Evolutionary conservation across 2,888 invertebrate genomes (phyloP), one percentile per base, ranked within the genome.

Genomic region (Crocallis elinguaria): DNA sequence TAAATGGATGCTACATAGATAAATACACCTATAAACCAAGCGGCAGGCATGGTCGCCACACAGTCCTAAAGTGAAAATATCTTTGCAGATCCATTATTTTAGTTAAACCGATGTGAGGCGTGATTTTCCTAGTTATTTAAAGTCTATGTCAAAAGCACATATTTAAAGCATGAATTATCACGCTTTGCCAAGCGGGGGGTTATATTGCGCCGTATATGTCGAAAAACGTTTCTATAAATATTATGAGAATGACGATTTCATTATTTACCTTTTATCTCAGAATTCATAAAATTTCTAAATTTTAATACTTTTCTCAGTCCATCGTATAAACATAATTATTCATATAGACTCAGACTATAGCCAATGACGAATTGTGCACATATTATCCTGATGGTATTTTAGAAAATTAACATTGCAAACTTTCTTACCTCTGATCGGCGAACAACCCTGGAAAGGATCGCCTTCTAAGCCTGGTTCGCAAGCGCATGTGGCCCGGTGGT

Each of bases 401-500:
- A n/a, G n/a, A n/a, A n/a, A n/a, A n/a, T n/a, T n/a, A n/a, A n/a
- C n/a, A n/a, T 53, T 21, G 36, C 36, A 8, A 49, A 53, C 48
- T 46, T 50, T 53, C 71, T 83, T 88, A 91, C 91, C 86, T 84
- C 79, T 86, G 27, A 81, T 74, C 29, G 72, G 71, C 49, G 86
- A 83, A 77, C 92, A 93, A 75, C 92, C 91, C 67, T 90, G 91
- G 83, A 94, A 94, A 23, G 94, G 94, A 82, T 94, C 94, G 50
- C 95, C 95, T 60, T 93, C 92, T 59, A 92, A 85, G 43, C 93
- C 93, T 2, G 86, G 77, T 51, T 93, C 92, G 67, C 95, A 95
- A 11, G 93, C 88, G 68, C 95, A 95, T 11, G 93, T 92, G 0
- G 94, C 94, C 16, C 92, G 93, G 73, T 95, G 95, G 68, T 94